Evolutionary conservation across 2,797 vertebrate species (phyloP).

Genomic region (Schizopygopsis malacanthus): DNA sequence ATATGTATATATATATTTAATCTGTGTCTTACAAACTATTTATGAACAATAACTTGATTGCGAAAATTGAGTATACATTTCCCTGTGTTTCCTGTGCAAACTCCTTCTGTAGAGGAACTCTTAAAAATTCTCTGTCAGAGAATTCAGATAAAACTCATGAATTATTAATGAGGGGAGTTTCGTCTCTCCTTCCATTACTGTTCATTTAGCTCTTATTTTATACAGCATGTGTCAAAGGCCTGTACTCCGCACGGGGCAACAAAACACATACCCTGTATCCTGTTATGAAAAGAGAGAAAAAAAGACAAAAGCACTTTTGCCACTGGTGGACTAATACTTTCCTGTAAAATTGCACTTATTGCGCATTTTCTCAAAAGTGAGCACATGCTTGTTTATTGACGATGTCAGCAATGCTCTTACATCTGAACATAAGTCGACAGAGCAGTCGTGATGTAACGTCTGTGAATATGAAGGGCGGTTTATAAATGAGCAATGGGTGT

Average conservation of each 20-base stretch:
- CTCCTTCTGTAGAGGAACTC: constrained; percentile 21
- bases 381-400: constrained; percentile 36
- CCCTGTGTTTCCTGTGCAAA: constrained; percentile 31
- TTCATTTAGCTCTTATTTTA: constrained; percentile 33
- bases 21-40: constrained; percentile 46
- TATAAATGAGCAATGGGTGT: constrained; percentile 31
- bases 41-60: constrained; percentile 33
- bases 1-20: constrained; percentile 39
- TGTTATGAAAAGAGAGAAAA: neutral
- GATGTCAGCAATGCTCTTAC: constrained; percentile 34
- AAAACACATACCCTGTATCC: constrained; percentile 33
- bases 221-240: constrained; percentile 48
- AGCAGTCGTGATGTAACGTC: constrained; percentile 1
- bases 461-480: constrained; percentile 18
- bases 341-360: constrained; percentile 37
- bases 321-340: constrained; percentile 27
- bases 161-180: constrained; percentile 18
- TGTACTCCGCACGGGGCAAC: constrained; percentile 29
- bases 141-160: constrained; percentile 27
- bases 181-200: neutral
- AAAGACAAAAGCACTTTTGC: constrained; percentile 39
- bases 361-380: constrained; percentile 31
- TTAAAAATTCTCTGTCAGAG: neutral
- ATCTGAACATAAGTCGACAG: constrained; percentile 16
- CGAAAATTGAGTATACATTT: constrained; percentile 19